Evolutionary conservation across 2,797 vertebrate genomes (phyloP).

Genomic region (Phyllotis vaccarum): DNA sequence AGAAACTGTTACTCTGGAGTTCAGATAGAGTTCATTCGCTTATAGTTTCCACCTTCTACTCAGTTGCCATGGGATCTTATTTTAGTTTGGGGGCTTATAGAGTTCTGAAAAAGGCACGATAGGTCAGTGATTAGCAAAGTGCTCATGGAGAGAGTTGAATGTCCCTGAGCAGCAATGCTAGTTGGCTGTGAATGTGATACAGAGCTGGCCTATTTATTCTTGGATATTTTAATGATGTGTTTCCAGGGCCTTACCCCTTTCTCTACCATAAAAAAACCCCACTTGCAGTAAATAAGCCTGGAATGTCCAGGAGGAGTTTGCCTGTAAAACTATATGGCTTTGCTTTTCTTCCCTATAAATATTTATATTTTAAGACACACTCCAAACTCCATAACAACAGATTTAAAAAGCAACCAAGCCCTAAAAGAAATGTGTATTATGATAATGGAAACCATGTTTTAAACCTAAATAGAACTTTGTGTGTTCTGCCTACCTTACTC

Average conservation of each 20-base stretch:
- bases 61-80: not conserved
- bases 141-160: not conserved
- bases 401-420: slow-evolving; percentile 24
- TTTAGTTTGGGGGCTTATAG: not conserved
- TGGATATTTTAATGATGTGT: slow-evolving; percentile 2
- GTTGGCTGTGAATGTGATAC: not conserved
- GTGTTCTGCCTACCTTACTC: not conserved
- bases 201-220: not conserved
- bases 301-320: slow-evolving; percentile 38
- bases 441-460: slow-evolving; percentile 52
- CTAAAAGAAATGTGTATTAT: slow-evolving; percentile 31
- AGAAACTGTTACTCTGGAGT: not conserved
- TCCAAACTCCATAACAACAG: slow-evolving; percentile 48
- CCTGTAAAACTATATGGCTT: slow-evolving; percentile 56
- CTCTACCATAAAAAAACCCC: not conserved
- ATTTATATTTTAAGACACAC: slow-evolving; percentile 68
- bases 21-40: slow-evolving; percentile 48
- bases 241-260: not conserved
- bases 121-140: slow-evolving; percentile 7
- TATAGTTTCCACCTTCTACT: slow-evolving; percentile 23
- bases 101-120: slow-evolving; percentile 33
- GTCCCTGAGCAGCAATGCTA: not conserved
- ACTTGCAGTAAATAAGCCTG: slow-evolving; percentile 48
- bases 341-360: slow-evolving; percentile 69
- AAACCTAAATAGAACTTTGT: not conserved